Conservation (phyloP, 1,140 invertebrate genomes). For the Drosophila subpulchrella region DNA sequence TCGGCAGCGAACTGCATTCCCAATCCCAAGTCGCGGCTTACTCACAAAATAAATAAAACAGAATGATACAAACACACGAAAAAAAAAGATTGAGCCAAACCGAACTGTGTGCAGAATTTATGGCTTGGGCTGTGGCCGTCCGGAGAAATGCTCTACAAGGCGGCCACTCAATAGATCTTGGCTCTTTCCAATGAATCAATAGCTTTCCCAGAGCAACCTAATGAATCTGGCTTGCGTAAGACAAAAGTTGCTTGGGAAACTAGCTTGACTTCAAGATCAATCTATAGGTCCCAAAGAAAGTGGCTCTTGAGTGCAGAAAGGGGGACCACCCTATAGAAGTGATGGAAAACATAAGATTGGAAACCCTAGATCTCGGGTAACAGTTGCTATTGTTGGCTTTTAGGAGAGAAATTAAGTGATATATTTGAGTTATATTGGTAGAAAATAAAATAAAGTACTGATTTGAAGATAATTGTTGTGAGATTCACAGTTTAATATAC, state of each 20-base stretch:
- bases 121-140: slow-evolving; percentile 56
- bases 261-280: slow-evolving; percentile 20
- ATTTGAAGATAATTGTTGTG: no score
- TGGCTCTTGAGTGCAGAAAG: slow-evolving; percentile 7
- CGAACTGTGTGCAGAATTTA: slow-evolving; percentile 61
- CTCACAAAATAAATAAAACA: slow-evolving; percentile 53
- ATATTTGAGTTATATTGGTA: neutral
- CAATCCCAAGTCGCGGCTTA: slow-evolving; percentile 22
- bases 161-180: slow-evolving; percentile 38
- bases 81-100: slow-evolving; percentile 43
- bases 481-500: no score
- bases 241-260: slow-evolving; percentile 22
- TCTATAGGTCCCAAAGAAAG: slow-evolving; percentile 35
- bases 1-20: slow-evolving; percentile 35
- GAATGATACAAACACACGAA: slow-evolving; percentile 47
- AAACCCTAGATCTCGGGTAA: slow-evolving; percentile 15
- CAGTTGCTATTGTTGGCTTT: slow-evolving; percentile 23
- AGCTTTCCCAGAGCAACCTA: slow-evolving; percentile 23
- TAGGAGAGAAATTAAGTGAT: neutral
- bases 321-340: slow-evolving; percentile 33
- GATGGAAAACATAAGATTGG: slow-evolving; percentile 27
- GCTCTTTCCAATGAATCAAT: slow-evolving; percentile 49
- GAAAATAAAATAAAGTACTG: no score
- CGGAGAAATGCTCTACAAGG: slow-evolving; percentile 61
- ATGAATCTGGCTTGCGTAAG: slow-evolving; percentile 36